phyloP scores from a whole-genome alignment of 2,113 vertebrate genomes.

The Gymnocephalus cernua region DNA sequence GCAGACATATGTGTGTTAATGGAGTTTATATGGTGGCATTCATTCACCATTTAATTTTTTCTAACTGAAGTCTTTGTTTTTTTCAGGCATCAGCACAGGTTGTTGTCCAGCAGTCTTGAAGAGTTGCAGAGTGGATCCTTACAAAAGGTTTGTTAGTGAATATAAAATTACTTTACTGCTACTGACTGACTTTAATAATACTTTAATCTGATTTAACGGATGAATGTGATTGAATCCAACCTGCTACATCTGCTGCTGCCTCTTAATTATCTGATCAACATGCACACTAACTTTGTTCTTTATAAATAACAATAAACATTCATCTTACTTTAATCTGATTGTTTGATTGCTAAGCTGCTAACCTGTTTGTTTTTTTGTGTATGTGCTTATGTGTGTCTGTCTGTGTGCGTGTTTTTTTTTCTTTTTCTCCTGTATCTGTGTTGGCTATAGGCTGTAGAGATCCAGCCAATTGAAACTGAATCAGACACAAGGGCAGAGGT shows the following conservation, averaged over 20 bases:
- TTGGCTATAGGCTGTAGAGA: slow-evolving; percentile 66
- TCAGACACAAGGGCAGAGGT: slow-evolving; percentile 77
- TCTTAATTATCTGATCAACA: not conserved
- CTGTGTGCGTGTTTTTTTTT: slow-evolving; percentile 6
- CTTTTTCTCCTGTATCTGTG: slow-evolving; percentile 22
- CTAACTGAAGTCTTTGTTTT: not conserved
- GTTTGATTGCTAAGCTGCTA: slow-evolving; percentile 55
- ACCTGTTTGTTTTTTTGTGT: slow-evolving; percentile 20
- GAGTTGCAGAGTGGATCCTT: slow-evolving; percentile 91
- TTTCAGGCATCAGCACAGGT: slow-evolving; percentile 86
- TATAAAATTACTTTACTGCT: not conserved
- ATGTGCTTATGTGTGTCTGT: not conserved
- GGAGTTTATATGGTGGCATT: not conserved
- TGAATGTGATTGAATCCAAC: not conserved
- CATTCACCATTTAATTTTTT: not conserved
- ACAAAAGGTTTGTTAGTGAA: slow-evolving; percentile 86
- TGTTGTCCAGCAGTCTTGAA: slow-evolving; percentile 93
- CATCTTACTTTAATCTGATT: slow-evolving; percentile 8
- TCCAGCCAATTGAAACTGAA: slow-evolving; percentile 71
- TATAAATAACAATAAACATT: not conserved
- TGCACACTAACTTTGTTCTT: slow-evolving; percentile 11
- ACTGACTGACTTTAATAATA: not conserved
- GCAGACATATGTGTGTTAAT: no score
- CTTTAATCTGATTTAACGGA: not conserved
- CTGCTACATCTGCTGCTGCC: not conserved